phyloP scores from a whole-genome alignment of 2,113 vertebrate species.

The Mustelus asterias region DNA sequence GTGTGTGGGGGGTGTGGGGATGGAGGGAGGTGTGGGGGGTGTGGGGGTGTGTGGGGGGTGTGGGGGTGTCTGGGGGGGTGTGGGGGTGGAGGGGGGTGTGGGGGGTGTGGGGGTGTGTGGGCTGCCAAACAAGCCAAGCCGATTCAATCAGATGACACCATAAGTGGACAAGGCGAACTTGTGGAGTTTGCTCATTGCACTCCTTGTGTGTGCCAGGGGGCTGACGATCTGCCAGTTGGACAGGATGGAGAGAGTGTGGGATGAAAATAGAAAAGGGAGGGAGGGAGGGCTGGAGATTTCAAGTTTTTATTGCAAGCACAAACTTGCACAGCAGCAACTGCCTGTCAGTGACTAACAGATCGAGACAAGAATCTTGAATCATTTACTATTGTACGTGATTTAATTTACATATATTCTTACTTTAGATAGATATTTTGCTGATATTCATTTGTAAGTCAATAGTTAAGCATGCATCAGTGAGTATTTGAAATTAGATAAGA shows the following conservation, averaged over 20 bases:
- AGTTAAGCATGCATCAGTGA: background rate
- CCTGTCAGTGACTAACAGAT: background rate
- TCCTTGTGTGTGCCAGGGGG: background rate
- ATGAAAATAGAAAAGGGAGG: background rate
- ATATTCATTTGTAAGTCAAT: background rate
- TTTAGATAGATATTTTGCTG: background rate
- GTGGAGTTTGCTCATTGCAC: background rate
- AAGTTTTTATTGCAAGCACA: background rate
- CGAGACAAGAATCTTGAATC: background rate
- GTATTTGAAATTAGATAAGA: background rate
- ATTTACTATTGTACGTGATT: background rate
- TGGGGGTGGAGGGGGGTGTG: too few relatives aligned
- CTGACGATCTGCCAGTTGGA: background rate
- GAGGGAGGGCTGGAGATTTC: background rate
- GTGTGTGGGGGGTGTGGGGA: too few relatives aligned
- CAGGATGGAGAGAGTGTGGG: background rate
- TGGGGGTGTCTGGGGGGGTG: too few relatives aligned
- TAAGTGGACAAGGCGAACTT: background rate
- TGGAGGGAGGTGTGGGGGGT: too few relatives aligned
- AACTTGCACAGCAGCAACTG: background rate
- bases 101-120: too few relatives aligned
- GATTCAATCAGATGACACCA: background rate
- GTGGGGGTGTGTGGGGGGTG: too few relatives aligned
- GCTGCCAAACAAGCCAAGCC: background rate
- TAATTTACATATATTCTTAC: background rate